These are phyloP conservation scores for Caenorhabditis zanzibari DNA, from an alignment of 2,888 invertebrate species.

Conservation along the genomic window DNA sequence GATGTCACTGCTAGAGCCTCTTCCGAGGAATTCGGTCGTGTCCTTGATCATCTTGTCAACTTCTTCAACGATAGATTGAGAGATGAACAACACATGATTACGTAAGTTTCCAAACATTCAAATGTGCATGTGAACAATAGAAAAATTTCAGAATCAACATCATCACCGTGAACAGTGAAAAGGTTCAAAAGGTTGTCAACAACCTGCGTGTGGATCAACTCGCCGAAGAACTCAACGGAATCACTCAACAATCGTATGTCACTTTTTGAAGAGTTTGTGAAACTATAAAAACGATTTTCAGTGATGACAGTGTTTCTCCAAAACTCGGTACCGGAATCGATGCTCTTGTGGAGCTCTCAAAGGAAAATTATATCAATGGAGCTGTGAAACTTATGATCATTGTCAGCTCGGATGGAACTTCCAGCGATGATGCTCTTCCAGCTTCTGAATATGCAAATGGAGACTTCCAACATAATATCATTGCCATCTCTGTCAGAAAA, in stretches of 20 bases:
- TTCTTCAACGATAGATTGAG: constrained; percentile 76
- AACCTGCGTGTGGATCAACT: constrained; percentile 60
- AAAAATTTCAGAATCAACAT: constrained; percentile 72
- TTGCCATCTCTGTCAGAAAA: constrained; percentile 76
- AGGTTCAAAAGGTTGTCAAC: constrained; percentile 66
- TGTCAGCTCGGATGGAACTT: constrained; percentile 78
- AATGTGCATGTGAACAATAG: background rate
- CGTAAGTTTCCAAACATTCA: constrained; percentile 16
- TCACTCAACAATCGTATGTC: constrained; percentile 47
- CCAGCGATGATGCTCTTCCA: constrained; percentile 74
- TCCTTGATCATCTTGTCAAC: constrained; percentile 69
- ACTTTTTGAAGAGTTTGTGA: background rate
- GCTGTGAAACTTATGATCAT: constrained; percentile 75
- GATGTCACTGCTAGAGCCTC: constrained; percentile 77
- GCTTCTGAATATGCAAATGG: constrained; percentile 73
- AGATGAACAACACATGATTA: constrained; percentile 66
- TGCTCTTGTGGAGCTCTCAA: constrained; percentile 73
- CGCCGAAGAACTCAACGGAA: constrained; percentile 40
- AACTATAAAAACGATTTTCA: constrained; percentile 1
- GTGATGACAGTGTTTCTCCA: constrained; percentile 77
- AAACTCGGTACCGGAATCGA: constrained; percentile 77
- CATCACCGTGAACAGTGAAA: constrained; percentile 77
- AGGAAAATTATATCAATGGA: constrained; percentile 75
- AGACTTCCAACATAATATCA: constrained; percentile 75
- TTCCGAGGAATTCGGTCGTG: constrained; percentile 71